A percentile compares a stretch with the other conserved stretches of the same genome.
Evolutionary conservation across 2,888 invertebrate genomes (phyloP).

Genomic region (Balanococcus diminutus): DNA sequence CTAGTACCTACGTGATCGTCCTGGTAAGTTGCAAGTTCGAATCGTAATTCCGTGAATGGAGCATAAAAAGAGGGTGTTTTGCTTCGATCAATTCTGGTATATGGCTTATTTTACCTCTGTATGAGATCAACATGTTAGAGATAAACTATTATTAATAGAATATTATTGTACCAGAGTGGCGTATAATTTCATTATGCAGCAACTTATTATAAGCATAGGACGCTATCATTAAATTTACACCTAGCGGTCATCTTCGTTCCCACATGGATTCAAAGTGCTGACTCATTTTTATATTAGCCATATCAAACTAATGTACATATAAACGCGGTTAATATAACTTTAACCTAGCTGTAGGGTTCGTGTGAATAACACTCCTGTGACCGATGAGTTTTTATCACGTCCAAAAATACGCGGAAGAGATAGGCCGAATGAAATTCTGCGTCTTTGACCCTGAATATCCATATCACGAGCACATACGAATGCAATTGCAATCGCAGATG

Average conservation of each 20-base stretch:
- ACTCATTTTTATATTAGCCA: slow-evolving; percentile 46
- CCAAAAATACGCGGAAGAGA: slow-evolving; percentile 14
- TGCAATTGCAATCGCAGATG: background rate
- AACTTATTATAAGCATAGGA: slow-evolving; percentile 42
- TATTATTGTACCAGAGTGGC: slow-evolving; percentile 37
- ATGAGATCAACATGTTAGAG: slow-evolving; percentile 36
- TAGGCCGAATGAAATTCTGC: background rate
- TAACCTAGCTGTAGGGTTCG: slow-evolving; percentile 46
- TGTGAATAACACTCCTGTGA: slow-evolving; percentile 35
- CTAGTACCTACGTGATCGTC: background rate
- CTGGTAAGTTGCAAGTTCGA: background rate
- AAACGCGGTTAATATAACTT: slow-evolving; percentile 34
- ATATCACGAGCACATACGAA: background rate
- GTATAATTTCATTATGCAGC: slow-evolving; percentile 51
- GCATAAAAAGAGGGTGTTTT: background rate
- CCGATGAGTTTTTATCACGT: background rate
- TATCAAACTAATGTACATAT: slow-evolving; percentile 46
- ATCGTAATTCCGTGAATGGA: background rate
- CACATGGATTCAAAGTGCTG: slow-evolving; percentile 33
- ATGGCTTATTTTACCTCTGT: background rate
- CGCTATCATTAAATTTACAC: slow-evolving; percentile 51
- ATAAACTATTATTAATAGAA: slow-evolving; percentile 50
- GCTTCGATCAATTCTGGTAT: background rate
- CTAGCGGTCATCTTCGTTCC: slow-evolving; percentile 48
- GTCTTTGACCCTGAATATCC: background rate